Conservation (phyloP, 2,888 invertebrate species). For the Tyria jacobaeae region DNA sequence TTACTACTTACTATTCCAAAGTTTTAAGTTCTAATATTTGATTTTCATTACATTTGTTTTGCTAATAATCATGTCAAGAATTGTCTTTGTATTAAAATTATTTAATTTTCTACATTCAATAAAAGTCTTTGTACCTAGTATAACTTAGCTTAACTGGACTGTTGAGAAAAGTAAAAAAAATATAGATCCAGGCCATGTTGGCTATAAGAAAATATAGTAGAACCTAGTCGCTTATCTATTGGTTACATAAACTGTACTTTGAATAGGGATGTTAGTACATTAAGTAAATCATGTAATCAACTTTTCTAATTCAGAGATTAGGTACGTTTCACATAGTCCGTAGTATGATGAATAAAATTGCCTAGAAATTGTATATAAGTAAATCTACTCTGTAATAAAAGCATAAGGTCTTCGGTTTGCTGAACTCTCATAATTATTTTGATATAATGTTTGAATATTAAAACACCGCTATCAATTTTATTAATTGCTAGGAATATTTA, state of each 20-base stretch:
- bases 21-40: slow-evolving; percentile 33
- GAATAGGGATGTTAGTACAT: slow-evolving; percentile 3
- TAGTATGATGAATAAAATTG: no score
- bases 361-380: no score
- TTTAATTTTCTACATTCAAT: neutral
- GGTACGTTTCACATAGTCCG: neutral
- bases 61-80: slow-evolving; percentile 4
- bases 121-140: neutral
- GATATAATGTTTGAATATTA: no score
- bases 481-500: no score
- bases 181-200: neutral
- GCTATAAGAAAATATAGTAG: neutral
- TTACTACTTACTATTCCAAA: slow-evolving; percentile 48
- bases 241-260: slow-evolving; percentile 5
- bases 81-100: neutral
- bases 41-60: slow-evolving; percentile 6
- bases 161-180: neutral
- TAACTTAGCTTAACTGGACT: neutral
- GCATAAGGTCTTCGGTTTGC: neutral
- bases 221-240: neutral
- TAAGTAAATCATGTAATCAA: neutral
- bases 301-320: neutral
- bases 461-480: no score
- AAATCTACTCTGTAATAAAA: no score
- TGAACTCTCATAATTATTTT: no score